Evolutionary conservation across 2,888 invertebrate genomes (phyloP).

Genomic region (Scaptomyza tumidula): DNA sequence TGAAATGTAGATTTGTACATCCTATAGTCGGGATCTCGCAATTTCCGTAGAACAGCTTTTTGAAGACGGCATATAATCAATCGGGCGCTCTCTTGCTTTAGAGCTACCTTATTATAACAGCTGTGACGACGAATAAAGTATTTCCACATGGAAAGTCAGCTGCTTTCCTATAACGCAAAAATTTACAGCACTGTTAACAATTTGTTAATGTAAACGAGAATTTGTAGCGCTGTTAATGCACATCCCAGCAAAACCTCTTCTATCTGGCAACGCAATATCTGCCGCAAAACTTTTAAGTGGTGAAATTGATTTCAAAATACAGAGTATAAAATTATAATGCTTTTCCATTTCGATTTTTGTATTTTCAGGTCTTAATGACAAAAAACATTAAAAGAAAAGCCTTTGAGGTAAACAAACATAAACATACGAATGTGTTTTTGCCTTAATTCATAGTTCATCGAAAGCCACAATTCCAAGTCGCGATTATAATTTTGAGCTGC

Average conservation of each 20-base stretch:
- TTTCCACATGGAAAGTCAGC: slow-evolving; percentile 60
- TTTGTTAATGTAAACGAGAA: slow-evolving; percentile 42
- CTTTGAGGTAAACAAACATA: neutral
- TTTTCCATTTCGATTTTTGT: slow-evolving; percentile 36
- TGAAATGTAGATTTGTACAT: slow-evolving; percentile 60
- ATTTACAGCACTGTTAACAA: slow-evolving; percentile 34
- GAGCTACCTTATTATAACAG: slow-evolving; percentile 47
- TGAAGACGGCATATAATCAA: slow-evolving; percentile 61
- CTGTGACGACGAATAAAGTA: slow-evolving; percentile 45
- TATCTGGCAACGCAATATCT: slow-evolving; percentile 36
- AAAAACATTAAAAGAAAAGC: slow-evolving; percentile 36
- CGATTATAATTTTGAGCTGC: neutral
- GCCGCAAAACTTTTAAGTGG: slow-evolving; percentile 23
- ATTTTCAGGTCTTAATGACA: slow-evolving; percentile 22
- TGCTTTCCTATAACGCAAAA: slow-evolving; percentile 44
- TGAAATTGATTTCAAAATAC: slow-evolving; percentile 28
- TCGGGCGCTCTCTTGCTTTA: slow-evolving; percentile 46
- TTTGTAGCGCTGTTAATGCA: slow-evolving; percentile 36
- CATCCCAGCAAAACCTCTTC: slow-evolving; percentile 35
- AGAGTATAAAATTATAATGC: slow-evolving; percentile 49
- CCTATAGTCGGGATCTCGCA: slow-evolving; percentile 54
- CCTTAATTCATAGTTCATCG: neutral
- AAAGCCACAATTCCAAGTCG: neutral
- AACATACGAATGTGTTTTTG: neutral
- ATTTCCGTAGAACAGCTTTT: slow-evolving; percentile 48